Base-by-base conservation (phyloP, 2,113 vertebrate genomes). In the Alosa alosa region DNA sequence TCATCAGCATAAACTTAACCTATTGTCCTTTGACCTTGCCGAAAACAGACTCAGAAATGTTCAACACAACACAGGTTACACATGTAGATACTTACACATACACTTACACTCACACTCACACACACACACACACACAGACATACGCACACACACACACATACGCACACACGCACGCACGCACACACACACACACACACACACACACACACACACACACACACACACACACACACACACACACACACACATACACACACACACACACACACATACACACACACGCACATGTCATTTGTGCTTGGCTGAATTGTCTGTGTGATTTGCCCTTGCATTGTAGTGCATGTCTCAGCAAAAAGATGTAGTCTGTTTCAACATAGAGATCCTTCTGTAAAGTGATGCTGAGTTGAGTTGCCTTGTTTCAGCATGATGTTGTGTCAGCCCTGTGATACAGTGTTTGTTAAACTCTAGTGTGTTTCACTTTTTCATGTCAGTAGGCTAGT, bases 281-380 rank as follows among this genome's bases (percentile, higher is more conserved):
- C 22, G n/a, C 20, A 50, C 84, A 57, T 82, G 84, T 82, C 85
- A 84, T 88, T 84, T 88, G 55, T 44, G 86, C 41, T 50, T 20
- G 18, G 55, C 55, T 22, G 55, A 20, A 22, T 22, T 60, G 55
- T 5, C 55, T 22, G 55, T 60, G 55, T 60, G 55, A 60, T n/a
- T 55, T 50, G 64, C 86, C 55, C 55, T 60, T 20, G 18, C 55
- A 20, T 18, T 57, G 18, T 22, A 20, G 55, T 57, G 55, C 55
- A 57, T 57, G 55, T 57, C 55, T 57, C 55, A 57, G 55, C 55
- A 57, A 57, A 22, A 57, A 20, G 18, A 20, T 57, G 18, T 57
- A 2, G 55, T 57, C 55, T 57, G 55, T 22, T 57, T 18, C 18
- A 52, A 13, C 50, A 52, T 1, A 20, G 55, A 20, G 18, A 1